These are phyloP conservation scores for Clarias gariepinus DNA, from an alignment of 2,113 vertebrate species.

Conservation along the genomic window DNA sequence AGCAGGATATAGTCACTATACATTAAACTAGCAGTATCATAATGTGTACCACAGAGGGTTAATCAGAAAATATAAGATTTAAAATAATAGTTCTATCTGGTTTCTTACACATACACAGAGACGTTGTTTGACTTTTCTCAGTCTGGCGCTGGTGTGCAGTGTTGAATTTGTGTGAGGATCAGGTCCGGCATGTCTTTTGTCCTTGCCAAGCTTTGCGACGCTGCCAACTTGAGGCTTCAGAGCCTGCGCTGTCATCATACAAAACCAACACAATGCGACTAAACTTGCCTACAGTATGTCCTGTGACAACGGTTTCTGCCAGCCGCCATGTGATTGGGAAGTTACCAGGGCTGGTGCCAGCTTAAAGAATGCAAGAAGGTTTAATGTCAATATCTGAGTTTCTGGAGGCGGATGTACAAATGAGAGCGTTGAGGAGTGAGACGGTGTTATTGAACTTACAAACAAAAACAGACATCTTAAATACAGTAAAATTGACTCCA, in stretches of 20 bases:
- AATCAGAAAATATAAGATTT: background rate
- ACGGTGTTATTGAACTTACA: background rate
- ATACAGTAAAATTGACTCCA: background rate
- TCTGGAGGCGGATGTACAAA: conserved; percentile 28
- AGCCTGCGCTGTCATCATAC: conserved; percentile 48
- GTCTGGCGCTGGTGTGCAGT: background rate
- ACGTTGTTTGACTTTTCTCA: conserved; percentile 17
- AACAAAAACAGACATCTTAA: background rate
- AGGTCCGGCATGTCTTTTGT: conserved; percentile 40
- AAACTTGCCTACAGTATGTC: conserved; percentile 40
- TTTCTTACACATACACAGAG: background rate
- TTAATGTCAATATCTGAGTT: conserved; percentile 41
- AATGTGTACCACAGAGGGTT: too few relatives aligned
- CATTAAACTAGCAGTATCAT: too few relatives aligned
- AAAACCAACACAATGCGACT: conserved; percentile 48
- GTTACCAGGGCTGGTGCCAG: conserved; percentile 45
- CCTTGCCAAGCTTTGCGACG: conserved; percentile 42
- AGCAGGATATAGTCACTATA: too few relatives aligned
- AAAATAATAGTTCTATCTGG: background rate
- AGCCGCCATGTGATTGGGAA: conserved; percentile 39
- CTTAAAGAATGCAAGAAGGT: conserved; percentile 37
- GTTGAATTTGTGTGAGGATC: conserved; percentile 12
- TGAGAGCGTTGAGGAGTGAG: background rate
- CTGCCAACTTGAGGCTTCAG: conserved; percentile 38
- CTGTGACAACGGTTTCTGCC: conserved; percentile 47